Evolutionary conservation across 2,113 vertebrate genomes (phyloP), one percentile per base, ranked within the genome.

Genomic region (Halcyon senegalensis): DNA sequence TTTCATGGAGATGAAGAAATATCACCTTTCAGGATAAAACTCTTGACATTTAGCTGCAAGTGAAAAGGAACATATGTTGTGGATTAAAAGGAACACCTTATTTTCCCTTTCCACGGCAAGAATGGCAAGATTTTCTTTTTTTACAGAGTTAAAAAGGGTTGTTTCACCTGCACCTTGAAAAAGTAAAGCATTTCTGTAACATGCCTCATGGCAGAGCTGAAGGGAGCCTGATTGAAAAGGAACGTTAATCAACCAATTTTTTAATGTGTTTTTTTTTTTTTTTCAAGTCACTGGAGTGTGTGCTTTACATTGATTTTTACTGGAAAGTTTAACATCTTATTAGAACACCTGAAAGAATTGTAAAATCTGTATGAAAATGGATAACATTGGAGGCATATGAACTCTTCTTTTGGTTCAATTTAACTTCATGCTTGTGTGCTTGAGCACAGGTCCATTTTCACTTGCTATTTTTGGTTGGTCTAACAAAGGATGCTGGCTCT

Each of bases 371-470:
- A 41, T 28, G 46, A 41, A 82, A 84, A 63, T 3, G 14, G 24
- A 23, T 8, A 44, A 73, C 73, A 58, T 5, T 67, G 3, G 33
- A 75, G 46, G 27, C 28, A 41, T 4, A 2, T 3, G 23, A 90
- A 21, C 13, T 8, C 8, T 72, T 69, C 27, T 62, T 77, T 55
- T 46, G 6, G 5, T 59, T 89, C 15, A 11, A 21, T 87, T 84
- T 76, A 86, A 73, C 35, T 16, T 70, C 41, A 17, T 33, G 18
- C 35, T 87, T 72, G 3, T 43, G 10, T 35, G 35, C 33, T n/a
- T 80, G 64, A 80, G 37, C 27, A 44, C 3, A 25, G 7, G 37
- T 55, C 10, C 0, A 0, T 60, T 87, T 51, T 89, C 30, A 33
- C 60, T 68, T 94, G 73, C 37, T 80, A 6, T 41, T 84, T 90